A percentile compares a stretch with the other conserved stretches of the same genome.
phyloP scores from a whole-genome alignment of 2,888 invertebrate species.

The Steinernema carpocapsae region DNA sequence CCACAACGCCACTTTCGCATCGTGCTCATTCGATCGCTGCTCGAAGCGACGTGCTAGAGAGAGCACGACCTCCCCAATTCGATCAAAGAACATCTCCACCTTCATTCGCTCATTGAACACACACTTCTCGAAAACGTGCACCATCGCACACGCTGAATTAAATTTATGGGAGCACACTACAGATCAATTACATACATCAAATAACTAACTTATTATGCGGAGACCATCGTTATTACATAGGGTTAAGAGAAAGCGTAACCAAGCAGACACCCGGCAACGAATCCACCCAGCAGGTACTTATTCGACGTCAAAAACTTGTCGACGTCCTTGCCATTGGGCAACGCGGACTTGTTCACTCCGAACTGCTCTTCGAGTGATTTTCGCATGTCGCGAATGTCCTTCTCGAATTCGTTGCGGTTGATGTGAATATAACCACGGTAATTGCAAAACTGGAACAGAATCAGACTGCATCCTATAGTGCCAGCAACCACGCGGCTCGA shows the following conservation, averaged over 20 bases:
- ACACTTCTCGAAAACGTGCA: background rate
- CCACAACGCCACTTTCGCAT: no score
- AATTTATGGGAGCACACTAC: background rate
- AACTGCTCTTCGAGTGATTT: background rate
- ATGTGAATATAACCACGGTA: constrained; percentile 48
- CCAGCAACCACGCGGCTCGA: constrained; percentile 51
- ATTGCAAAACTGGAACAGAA: constrained; percentile 46
- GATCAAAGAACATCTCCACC: constrained; percentile 18
- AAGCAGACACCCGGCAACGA: constrained; percentile 53
- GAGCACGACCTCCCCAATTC: background rate
- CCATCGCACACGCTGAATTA: background rate
- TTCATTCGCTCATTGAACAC: background rate
- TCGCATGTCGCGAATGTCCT: constrained; percentile 26
- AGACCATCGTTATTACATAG: no score
- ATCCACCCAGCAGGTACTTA: constrained; percentile 52
- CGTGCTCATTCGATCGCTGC: background rate
- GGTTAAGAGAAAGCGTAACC: constrained; percentile 55
- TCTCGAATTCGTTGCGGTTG: constrained; percentile 43
- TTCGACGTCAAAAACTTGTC: constrained; percentile 51
- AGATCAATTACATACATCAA: background rate
- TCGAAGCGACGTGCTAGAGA: background rate
- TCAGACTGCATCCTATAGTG: constrained; percentile 49
- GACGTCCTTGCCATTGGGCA: constrained; percentile 39
- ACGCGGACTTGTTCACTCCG: background rate
- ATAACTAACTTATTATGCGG: background rate